Percentiles rank a stretch among this genome's conserved stretches.
Evolutionary conservation across 2,113 vertebrate genomes (phyloP).

Genomic region (Lethenteron reissneri): DNA sequence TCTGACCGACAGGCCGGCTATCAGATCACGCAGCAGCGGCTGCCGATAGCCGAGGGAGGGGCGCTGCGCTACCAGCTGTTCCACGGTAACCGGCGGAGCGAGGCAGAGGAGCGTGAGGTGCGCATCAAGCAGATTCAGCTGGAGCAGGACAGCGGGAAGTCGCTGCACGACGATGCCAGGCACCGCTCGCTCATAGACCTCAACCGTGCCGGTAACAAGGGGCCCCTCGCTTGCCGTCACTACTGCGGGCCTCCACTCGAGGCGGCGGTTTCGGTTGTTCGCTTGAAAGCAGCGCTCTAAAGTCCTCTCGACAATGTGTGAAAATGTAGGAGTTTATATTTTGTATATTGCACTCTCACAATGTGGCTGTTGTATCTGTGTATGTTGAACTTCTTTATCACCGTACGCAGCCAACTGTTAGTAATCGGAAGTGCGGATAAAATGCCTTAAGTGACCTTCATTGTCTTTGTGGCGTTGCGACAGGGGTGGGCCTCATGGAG

Average conservation of each 20-base stretch:
- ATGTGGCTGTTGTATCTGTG: too few relatives aligned
- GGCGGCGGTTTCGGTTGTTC: too few relatives aligned
- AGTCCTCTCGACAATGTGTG: too few relatives aligned
- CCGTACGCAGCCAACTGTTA: too few relatives aligned
- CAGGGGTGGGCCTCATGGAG: conserved; percentile 87
- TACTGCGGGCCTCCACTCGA: too few relatives aligned
- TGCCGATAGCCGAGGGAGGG: conserved; percentile 59
- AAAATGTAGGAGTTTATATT: too few relatives aligned
- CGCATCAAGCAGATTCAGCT: conserved; percentile 77
- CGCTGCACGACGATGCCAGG: conserved; percentile 51
- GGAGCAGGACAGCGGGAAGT: conserved; percentile 96
- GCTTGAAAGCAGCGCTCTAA: too few relatives aligned
- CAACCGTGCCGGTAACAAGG: conserved; percentile 57
- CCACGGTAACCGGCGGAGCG: conserved; percentile 24
- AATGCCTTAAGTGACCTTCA: neutral
- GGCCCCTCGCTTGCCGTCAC: too few relatives aligned
- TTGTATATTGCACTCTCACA: too few relatives aligned
- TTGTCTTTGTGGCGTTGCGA: conserved; percentile 7
- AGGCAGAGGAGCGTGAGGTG: conserved; percentile 35
- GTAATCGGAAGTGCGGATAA: too few relatives aligned
- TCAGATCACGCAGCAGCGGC: conserved; percentile 86
- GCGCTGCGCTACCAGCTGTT: conserved; percentile 34
- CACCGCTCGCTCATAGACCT: conserved; percentile 68
- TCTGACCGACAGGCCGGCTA: conserved; percentile 49
- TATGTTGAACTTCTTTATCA: too few relatives aligned